Percentiles rank a stretch among this genome's conserved stretches.
Conservation (phyloP, 2,797 vertebrate species). For the Thaleichthys pacificus region DNA sequence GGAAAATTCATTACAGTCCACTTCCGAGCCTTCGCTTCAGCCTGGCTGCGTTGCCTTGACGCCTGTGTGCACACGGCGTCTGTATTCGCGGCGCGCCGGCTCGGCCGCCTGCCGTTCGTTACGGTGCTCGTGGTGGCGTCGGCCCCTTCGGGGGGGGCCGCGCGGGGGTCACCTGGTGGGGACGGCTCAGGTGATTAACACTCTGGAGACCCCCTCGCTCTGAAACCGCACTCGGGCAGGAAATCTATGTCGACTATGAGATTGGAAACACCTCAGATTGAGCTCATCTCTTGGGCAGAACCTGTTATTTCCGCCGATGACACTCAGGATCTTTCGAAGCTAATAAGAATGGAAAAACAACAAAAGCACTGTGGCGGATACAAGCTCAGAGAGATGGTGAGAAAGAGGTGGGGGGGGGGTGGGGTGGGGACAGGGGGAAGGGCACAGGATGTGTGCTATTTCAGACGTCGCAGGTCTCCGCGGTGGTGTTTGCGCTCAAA, state of each 20-base stretch:
- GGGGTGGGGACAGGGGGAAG: background rate
- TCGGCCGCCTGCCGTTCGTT: too few species aligned
- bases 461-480: slow-evolving; percentile 42
- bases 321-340: slow-evolving; percentile 8
- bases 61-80: too few species aligned
- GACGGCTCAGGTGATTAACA: too few species aligned
- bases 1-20: slow-evolving; percentile 38
- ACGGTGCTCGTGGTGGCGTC: too few species aligned
- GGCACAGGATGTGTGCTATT: slow-evolving; percentile 55
- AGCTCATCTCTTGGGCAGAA: background rate
- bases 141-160: too few species aligned
- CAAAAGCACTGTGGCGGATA: slow-evolving; percentile 18
- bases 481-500: slow-evolving; percentile 21
- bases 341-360: background rate
- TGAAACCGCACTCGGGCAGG: too few species aligned
- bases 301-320: slow-evolving; percentile 48
- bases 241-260: too few species aligned
- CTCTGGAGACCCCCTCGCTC: too few species aligned
- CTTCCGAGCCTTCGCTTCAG: background rate
- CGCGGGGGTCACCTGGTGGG: too few species aligned
- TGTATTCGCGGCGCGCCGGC: too few species aligned
- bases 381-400: background rate
- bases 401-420: background rate
- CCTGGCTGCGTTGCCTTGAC: too few species aligned
- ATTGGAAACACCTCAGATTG: too few species aligned